Percentiles rank a stretch among this genome's conserved stretches.
Conservation (phyloP, 2,797 vertebrate genomes). For the Eospalax fontanierii region DNA sequence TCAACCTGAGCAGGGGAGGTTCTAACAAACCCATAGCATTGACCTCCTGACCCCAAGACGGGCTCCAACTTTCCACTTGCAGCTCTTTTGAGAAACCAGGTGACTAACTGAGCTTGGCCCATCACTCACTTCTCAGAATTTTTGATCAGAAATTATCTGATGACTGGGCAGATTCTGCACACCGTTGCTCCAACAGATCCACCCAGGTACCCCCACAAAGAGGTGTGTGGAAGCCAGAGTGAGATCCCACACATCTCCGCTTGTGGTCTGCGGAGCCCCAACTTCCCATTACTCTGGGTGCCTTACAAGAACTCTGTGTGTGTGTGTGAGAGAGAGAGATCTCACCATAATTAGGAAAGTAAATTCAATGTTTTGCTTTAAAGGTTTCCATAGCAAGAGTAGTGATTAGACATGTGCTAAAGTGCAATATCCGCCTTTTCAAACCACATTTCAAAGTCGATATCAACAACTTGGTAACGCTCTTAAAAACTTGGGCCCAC, state of each 20-base stretch:
- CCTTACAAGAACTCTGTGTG: slow-evolving; percentile 88
- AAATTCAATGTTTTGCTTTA: slow-evolving; percentile 38
- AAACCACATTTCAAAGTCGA: slow-evolving; percentile 80
- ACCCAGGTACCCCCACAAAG: slow-evolving; percentile 64
- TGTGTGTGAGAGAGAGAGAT: too few species aligned
- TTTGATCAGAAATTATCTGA: slow-evolving; percentile 86
- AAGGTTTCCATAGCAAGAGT: slow-evolving; percentile 73
- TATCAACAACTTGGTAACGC: slow-evolving; percentile 65
- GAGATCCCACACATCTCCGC: slow-evolving; percentile 77
- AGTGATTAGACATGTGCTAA: slow-evolving; percentile 72
- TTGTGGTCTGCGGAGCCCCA: slow-evolving; percentile 31
- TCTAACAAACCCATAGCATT: slow-evolving; percentile 71
- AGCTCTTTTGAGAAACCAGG: slow-evolving; percentile 81
- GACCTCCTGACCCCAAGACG: slow-evolving; percentile 75
- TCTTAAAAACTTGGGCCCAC: slow-evolving; percentile 22
- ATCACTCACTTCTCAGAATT: slow-evolving; percentile 89
- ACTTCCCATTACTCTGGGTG: slow-evolving; percentile 85
- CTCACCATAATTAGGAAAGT: slow-evolving; percentile 17
- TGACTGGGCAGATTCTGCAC: slow-evolving; percentile 81
- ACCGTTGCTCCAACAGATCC: slow-evolving; percentile 57
- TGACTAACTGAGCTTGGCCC: slow-evolving; percentile 87
- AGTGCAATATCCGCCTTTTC: slow-evolving; percentile 74
- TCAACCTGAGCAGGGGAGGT: slow-evolving; percentile 68
- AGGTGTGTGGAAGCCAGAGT: slow-evolving; percentile 73
- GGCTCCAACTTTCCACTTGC: slow-evolving; percentile 70